Base-by-base conservation (phyloP, 1,140 invertebrate genomes). In the Panulirus ornatus region DNA sequence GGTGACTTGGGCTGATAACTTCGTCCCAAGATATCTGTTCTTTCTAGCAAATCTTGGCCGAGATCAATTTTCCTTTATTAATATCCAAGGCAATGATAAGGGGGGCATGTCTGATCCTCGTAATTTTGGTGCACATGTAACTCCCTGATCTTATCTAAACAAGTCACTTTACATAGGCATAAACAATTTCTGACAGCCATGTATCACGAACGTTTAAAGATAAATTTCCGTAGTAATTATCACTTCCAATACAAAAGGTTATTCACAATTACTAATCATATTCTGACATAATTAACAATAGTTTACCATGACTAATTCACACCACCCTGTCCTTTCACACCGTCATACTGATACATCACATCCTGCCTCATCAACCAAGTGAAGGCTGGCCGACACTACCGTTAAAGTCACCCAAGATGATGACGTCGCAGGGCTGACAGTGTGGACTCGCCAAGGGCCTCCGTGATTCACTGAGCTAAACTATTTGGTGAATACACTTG, bases 271-370 rank as follows among this genome's bases (percentile, higher is more conserved):
- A 58, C 51, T 22, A 58, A 58, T n/a, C n/a, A n/a, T n/a, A n/a
- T n/a, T n/a, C 9, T 58, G 9, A 58, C 22, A 11, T 11, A 58
- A 11, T 22, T 58, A 22, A 58, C 51, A 58, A 11, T 11, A 11
- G 22, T 58, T 58, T 11, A 58, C 51, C 9, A 58, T 58, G 51
- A 58, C 51, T 58, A 58, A 11, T 58, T n/a, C n/a, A n/a, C 51
- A 58, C 51, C 51, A 58, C 51, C 51, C 9, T 58, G 51, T 58
- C 51, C 51, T n/a, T 58, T 58, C 51, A 58, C 51, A 58, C 51
- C 51, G 22, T 58, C 51, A 58, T 58, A 58, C 22, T 58, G 51
- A 58, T 58, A 58, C 51, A 22, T n/a, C 51, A 58, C 51, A 58
- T 22, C 51, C 22, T 58, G 51, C 51, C 51, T 58, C 51, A 58